Percentiles rank a stretch among this genome's conserved stretches.
phyloP scores from a whole-genome alignment of 2,113 vertebrate genomes.

The Pelodiscus sinensis region DNA sequence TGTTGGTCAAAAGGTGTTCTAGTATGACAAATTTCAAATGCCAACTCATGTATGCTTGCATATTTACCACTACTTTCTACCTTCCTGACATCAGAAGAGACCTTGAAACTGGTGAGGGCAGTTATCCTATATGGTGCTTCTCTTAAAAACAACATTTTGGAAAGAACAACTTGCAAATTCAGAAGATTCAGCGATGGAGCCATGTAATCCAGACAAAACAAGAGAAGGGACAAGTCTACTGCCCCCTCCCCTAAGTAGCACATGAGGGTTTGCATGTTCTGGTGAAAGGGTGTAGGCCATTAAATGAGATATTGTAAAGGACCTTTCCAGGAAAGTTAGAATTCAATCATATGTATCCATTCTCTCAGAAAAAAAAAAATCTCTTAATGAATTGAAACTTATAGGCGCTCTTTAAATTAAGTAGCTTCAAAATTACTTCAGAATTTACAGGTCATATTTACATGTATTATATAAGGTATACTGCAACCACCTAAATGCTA shows the following conservation, averaged over 20 bases:
- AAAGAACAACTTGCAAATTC: background rate
- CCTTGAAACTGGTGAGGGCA: background rate
- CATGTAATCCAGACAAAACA: background rate
- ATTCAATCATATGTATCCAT: background rate
- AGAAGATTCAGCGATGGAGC: background rate
- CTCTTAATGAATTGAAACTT: background rate
- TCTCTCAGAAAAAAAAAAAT: background rate
- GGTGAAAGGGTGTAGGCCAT: background rate
- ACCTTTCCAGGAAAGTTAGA: background rate
- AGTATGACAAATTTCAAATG: background rate
- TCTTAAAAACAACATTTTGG: background rate
- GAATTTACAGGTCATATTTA: background rate
- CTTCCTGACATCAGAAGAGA: background rate
- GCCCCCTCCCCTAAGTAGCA: background rate
- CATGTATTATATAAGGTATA: background rate
- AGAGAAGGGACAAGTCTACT: background rate
- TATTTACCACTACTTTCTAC: background rate
- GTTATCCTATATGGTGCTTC: accelerated
- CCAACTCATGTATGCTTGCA: background rate
- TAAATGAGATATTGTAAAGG: background rate
- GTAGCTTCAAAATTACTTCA: background rate
- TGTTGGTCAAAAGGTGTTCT: accelerated
- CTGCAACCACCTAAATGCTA: background rate
- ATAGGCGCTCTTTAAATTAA: background rate
- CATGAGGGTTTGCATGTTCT: background rate